These are phyloP conservation scores for Galendromus occidentalis DNA, from an alignment of 1,140 invertebrate genomes.

Conservation along the genomic window DNA sequence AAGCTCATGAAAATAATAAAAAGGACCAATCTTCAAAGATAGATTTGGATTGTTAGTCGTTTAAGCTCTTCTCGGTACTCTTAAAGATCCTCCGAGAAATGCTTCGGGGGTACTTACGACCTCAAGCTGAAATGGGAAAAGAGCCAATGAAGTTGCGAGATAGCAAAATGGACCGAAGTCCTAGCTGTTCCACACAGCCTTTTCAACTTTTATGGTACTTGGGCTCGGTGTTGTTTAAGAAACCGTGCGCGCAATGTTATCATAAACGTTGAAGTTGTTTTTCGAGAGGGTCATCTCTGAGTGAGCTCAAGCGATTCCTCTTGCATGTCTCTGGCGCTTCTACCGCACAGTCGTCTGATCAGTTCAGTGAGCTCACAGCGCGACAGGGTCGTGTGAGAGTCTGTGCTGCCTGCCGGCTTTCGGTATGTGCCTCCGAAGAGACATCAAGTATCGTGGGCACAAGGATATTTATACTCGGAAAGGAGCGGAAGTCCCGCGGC, in stretches of 20 bases:
- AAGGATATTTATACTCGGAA: no score
- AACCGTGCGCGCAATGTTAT: conserved; percentile 11
- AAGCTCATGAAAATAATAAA: no score
- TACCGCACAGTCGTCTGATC: neutral
- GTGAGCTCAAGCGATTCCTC: neutral
- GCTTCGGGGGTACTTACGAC: no score
- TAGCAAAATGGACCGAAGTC: neutral
- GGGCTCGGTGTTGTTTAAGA: conserved; percentile 7
- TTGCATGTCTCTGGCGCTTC: conserved; percentile 10
- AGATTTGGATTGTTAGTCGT: no score
- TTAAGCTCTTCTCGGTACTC: no score
- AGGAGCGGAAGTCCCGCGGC: no score
- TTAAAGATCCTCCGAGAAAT: no score
- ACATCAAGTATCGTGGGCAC: neutral
- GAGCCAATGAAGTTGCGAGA: no score
- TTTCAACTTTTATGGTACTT: conserved; percentile 12
- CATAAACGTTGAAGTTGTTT: conserved; percentile 10
- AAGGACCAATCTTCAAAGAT: no score
- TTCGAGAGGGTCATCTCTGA: neutral
- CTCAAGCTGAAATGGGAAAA: no score
- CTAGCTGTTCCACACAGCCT: conserved; percentile 12
- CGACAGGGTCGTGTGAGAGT: neutral
- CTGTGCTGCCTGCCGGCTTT: neutral
- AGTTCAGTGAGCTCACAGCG: neutral
- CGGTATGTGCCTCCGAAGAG: conserved; percentile 12